These are phyloP conservation scores for Solenopsis fugax DNA, from an alignment of 1,140 invertebrate genomes.

Conservation along the genomic window DNA sequence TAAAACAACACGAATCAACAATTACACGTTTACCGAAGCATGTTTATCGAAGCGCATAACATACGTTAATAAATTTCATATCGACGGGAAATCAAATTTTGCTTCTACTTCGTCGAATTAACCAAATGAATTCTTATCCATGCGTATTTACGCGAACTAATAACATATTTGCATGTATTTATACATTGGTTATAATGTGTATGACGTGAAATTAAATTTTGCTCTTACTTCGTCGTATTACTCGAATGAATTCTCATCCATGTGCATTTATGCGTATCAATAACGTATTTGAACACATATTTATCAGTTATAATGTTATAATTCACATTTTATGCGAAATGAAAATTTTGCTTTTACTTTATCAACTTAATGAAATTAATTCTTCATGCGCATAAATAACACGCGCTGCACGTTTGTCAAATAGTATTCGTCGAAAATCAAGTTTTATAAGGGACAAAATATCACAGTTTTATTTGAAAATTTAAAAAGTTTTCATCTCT, in stretches of 20 bases:
- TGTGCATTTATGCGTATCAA: constrained; percentile 31
- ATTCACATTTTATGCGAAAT: constrained; percentile 9
- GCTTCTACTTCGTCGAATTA: constrained; percentile 50
- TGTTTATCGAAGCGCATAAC: constrained; percentile 34
- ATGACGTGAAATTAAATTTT: constrained; percentile 51
- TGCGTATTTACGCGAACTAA: constrained; percentile 32
- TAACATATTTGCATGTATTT: constrained; percentile 23
- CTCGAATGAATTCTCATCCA: constrained; percentile 23
- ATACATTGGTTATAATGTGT: constrained; percentile 36
- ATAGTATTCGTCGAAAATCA: not conserved
- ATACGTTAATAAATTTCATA: constrained; percentile 52
- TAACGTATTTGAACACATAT: constrained; percentile 27
- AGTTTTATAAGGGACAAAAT: not conserved
- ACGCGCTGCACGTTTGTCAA: not conserved
- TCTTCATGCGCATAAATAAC: constrained; percentile 11
- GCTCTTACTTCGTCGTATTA: constrained; percentile 38
- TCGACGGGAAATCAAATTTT: constrained; percentile 47
- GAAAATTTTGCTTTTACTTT: constrained; percentile 15
- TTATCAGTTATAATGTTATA: constrained; percentile 20
- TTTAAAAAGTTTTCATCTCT: not conserved
- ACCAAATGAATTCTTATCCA: constrained; percentile 57
- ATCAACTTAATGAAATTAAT: constrained; percentile 16
- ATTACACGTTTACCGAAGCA: constrained; percentile 6
- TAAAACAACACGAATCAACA: constrained; percentile 39
- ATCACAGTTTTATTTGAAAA: not conserved